Percentiles rank a stretch among this genome's conserved stretches.
phyloP scores from a whole-genome alignment of 2,888 invertebrate species.

The Cephonodes hylas region DNA sequence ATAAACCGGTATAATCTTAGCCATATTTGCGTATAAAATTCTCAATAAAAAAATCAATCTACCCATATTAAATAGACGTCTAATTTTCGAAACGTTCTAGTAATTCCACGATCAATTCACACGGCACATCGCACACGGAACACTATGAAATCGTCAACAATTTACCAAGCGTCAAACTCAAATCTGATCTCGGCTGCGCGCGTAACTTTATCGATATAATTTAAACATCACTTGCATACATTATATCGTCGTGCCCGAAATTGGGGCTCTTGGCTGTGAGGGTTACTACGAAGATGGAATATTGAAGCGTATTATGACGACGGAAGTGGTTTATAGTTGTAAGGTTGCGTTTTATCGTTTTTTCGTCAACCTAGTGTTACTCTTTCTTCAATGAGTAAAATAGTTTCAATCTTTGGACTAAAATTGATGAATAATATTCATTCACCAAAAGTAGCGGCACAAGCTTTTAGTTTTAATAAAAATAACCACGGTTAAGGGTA shows the following conservation, averaged over 20 bases:
- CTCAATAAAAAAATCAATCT: neutral
- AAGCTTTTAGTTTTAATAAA: no score
- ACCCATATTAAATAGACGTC: neutral
- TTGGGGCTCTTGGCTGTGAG: neutral
- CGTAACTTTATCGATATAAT: conserved; percentile 13
- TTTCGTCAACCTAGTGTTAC: no score
- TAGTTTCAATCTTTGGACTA: no score
- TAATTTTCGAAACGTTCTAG: neutral
- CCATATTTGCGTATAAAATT: neutral
- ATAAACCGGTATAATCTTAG: no score
- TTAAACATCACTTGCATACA: conserved; percentile 16
- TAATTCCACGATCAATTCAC: neutral
- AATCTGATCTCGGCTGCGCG: neutral
- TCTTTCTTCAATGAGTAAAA: neutral
- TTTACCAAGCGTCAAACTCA: neutral
- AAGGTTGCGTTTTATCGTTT: no score
- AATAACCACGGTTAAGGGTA: no score
- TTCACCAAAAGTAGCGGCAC: no score
- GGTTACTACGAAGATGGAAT: neutral
- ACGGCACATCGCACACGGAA: neutral
- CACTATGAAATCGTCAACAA: neutral
- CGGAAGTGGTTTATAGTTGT: neutral
- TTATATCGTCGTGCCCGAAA: conserved; percentile 8
- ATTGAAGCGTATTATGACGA: neutral
- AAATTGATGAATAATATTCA: no score